Percentiles rank a stretch among this genome's conserved stretches.
Evolutionary conservation across 2,113 vertebrate species (phyloP).

Genomic region (Podarcis raffonei): DNA sequence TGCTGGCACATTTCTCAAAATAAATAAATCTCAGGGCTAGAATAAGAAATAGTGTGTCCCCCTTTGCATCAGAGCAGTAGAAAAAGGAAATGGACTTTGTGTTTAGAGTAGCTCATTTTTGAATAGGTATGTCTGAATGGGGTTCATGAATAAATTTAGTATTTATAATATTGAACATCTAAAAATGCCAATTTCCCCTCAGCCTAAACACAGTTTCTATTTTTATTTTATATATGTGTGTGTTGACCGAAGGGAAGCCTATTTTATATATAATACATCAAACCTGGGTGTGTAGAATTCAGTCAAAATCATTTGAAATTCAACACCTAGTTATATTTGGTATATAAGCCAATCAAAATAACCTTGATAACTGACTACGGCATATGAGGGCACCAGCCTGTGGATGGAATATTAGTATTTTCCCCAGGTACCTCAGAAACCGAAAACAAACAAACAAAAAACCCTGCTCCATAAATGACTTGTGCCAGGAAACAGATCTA

Average conservation of each 20-base stretch:
- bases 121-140: neutral
- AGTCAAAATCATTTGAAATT: neutral
- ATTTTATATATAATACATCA: neutral
- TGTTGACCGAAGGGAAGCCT: neutral
- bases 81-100: neutral
- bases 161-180: neutral
- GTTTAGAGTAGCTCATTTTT: neutral
- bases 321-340: neutral
- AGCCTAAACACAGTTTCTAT: neutral
- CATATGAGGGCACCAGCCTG: neutral
- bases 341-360: neutral
- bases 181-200: neutral
- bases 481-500: neutral
- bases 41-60: neutral
- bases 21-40: neutral
- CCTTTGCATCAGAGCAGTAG: neutral
- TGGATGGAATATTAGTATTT: neutral
- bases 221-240: neutral
- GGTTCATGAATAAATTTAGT: slow-evolving; percentile 17
- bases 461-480: neutral
- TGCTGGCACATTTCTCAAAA: neutral
- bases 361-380: neutral
- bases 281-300: neutral
- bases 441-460: no score
- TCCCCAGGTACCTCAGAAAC: neutral